Evolutionary conservation across 2,888 invertebrate species (phyloP).

Genomic region (Agapostemon virescens): DNA sequence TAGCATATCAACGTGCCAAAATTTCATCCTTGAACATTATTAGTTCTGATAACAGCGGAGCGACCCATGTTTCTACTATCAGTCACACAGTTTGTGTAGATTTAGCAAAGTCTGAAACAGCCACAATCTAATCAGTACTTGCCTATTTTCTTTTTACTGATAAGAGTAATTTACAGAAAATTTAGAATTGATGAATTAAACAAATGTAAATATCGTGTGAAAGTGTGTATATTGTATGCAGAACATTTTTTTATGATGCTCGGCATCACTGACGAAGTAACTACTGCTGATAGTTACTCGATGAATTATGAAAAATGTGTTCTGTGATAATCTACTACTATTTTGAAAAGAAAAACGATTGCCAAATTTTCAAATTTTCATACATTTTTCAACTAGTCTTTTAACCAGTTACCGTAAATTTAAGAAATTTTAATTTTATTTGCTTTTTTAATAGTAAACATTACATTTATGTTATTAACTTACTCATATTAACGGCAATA

Average conservation of each 20-base stretch:
- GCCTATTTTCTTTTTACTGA: slow-evolving; percentile 24
- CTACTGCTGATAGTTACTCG: slow-evolving; percentile 8
- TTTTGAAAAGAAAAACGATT: slow-evolving; percentile 31
- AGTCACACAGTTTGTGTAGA: slow-evolving; percentile 82
- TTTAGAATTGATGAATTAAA: slow-evolving; percentile 15
- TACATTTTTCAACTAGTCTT: slow-evolving; percentile 34
- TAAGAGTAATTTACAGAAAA: slow-evolving; percentile 16
- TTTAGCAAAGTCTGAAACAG: slow-evolving; percentile 75
- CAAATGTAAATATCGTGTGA: slow-evolving; percentile 26
- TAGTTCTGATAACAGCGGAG: slow-evolving; percentile 72
- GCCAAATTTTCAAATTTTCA: slow-evolving; percentile 46
- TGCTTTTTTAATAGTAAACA: slow-evolving; percentile 3
- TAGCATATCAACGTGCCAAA: slow-evolving; percentile 95
- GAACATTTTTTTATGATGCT: slow-evolving; percentile 21
- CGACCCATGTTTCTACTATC: slow-evolving; percentile 81
- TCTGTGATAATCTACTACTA: slow-evolving; percentile 18
- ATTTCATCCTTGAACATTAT: slow-evolving; percentile 92
- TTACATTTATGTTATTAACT: slow-evolving; percentile 8
- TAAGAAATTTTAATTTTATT: slow-evolving; percentile 24
- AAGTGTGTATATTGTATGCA: slow-evolving; percentile 15
- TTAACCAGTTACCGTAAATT: slow-evolving; percentile 35
- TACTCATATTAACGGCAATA: background rate
- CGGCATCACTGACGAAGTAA: slow-evolving; percentile 28
- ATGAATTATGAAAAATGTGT: slow-evolving; percentile 25
- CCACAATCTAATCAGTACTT: slow-evolving; percentile 56